Base-by-base conservation (phyloP, 2,888 invertebrate genomes). In the Dolomedes plantarius region DNA sequence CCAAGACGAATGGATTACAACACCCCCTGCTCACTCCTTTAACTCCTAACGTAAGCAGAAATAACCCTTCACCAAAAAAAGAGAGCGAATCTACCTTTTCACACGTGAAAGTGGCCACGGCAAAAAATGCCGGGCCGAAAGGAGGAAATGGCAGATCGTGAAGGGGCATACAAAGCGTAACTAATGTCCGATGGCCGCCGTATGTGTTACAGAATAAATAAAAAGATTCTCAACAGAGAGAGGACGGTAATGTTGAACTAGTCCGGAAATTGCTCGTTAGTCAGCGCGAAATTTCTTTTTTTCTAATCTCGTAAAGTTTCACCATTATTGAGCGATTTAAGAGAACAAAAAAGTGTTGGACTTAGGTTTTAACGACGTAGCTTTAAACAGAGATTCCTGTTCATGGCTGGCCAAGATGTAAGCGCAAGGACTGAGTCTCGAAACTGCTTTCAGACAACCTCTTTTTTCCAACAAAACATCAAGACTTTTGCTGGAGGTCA, bases 31-130 rank as follows among this genome's bases (percentile, higher is more conserved):
- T 31, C 68, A 69, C 41, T 56, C 39, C 50, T 65, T 46, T 32
- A 46, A 46, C 64, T 64, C 32, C 74, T 56, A 65, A 64, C 74
- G 36, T 36, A 50, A 27, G 16, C 9, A 19, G 62, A 19, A 62
- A 62, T 64, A 56, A 62, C 56, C 65, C 39, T 23, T 69, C 28
- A 69, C 9, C 19, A 74, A 39, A 74, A 68, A 50, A 68, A 50
- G 11, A 0, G 19, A 77, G 31, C 28, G 64, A 72, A 79, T 65
- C 65, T 77, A 46, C 72, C 39, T 77, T 85, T 85, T 85, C 83
- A 85, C 83, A 85, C 83, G 83, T 85, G 83, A 85, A 85, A 85
- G 78, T 72, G 72, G 65, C 29, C 76, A 77, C n/a, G 67, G 41
- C 23, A 72, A 67, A 79, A 64, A 71, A 72, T 50, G 50, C 29